phyloP scores from a whole-genome alignment of 2,113 vertebrate species.

The Engystomops pustulosus region DNA sequence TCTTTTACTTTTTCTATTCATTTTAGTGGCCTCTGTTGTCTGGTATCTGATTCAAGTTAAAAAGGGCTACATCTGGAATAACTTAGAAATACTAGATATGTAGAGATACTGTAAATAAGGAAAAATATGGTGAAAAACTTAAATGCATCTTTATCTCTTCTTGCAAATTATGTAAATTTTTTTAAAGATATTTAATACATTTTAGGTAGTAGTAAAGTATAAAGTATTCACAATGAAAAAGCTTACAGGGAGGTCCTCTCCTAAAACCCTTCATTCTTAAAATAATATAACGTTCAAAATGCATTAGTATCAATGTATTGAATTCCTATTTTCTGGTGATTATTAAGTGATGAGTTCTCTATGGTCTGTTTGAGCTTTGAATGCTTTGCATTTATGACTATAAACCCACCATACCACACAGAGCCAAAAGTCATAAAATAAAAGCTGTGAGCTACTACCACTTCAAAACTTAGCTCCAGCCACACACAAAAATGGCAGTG shows the following conservation, averaged over 20 bases:
- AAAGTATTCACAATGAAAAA: not conserved
- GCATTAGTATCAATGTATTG: not conserved
- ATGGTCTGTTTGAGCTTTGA: slow-evolving; percentile 26
- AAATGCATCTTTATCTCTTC: too few species aligned
- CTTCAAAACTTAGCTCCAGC: not conserved
- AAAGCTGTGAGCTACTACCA: slow-evolving; percentile 9
- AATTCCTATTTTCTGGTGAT: slow-evolving; percentile 33
- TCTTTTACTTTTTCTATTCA: too few species aligned
- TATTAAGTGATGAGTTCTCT: slow-evolving; percentile 56
- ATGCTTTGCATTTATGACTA: slow-evolving; percentile 38
- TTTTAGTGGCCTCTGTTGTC: too few species aligned
- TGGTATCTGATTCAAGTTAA: too few species aligned
- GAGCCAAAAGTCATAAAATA: slow-evolving; percentile 47
- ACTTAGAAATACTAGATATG: too few species aligned
- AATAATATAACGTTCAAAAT: slow-evolving; percentile 44
- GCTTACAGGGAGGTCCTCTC: slow-evolving; percentile 19
- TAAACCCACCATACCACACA: slow-evolving; percentile 18
- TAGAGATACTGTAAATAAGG: too few species aligned
- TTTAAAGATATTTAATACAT: not conserved
- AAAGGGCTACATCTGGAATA: too few species aligned
- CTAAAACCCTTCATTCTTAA: not conserved
- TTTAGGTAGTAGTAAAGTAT: not conserved
- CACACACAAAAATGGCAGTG: not conserved
- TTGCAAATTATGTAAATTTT: too few species aligned
- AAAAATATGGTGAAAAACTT: too few species aligned